Conservation (phyloP, 1,140 invertebrate species). For the Dendroctonus valens region DNA sequence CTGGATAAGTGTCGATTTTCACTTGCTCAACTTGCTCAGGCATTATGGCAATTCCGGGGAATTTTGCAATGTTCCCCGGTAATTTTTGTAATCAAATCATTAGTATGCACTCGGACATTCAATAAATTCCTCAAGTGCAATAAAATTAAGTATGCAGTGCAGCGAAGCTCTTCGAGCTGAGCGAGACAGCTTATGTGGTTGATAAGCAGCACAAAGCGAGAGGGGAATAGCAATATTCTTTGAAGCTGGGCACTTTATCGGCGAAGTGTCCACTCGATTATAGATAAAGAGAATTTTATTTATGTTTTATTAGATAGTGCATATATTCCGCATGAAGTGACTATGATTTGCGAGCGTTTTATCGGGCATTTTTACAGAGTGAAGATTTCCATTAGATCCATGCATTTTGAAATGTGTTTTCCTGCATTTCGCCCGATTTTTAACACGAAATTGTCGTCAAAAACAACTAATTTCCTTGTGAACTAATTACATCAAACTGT, state of each 20-base stretch:
- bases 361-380: no score
- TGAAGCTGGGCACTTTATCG: neutral
- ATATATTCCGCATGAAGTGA: neutral
- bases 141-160: slow-evolving; percentile 16
- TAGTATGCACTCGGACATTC: slow-evolving; percentile 14
- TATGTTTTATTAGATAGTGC: slow-evolving; percentile 3
- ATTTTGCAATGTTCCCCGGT: neutral
- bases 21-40: neutral
- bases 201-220: neutral
- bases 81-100: slow-evolving; percentile 7
- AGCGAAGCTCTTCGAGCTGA: neutral
- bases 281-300: slow-evolving; percentile 4
- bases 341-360: neutral
- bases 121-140: slow-evolving; percentile 15
- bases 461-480: no score
- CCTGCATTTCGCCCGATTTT: no score
- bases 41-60: neutral
- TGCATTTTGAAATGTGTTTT: no score
- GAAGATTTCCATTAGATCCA: no score
- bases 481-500: no score
- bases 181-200: neutral
- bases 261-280: slow-evolving; percentile 1
- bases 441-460: no score
- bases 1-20: neutral
- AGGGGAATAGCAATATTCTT: slow-evolving; percentile 7